Base-by-base conservation (phyloP, 92 coral and sea anemone species). In the Meandrina meandrites region DNA sequence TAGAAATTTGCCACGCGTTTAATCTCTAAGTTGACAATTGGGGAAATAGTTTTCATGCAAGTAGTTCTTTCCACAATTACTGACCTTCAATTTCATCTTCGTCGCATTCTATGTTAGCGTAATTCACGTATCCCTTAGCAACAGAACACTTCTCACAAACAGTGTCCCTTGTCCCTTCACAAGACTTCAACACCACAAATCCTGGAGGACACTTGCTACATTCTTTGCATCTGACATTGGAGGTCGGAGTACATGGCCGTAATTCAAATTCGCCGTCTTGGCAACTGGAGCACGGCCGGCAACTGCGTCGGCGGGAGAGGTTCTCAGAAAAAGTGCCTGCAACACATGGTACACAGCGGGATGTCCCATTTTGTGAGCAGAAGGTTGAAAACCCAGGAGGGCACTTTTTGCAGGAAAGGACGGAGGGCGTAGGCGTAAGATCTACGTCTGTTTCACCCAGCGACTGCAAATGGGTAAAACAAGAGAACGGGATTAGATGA, bases 261-360 rank as follows among this genome's bases (percentile, higher is more conserved):
- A 31, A 28, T 56, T 86, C 79, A 56, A 21, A 86, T 73, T 86
- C 85, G 80, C 54, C 32, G 72, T 70, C 60, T 5, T 24, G 27
- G 56, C 89, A 86, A 16, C 72, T 24, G 22, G 85, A 51, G 80
- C 89, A 86, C 0, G 72, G 89, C 85, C 45, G 35, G 75, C 89
- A 86, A 14, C 36, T 37, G 47, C 16, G 19, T 15, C 27, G 45
- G n/a, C 80, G 89, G 1, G 89, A 79, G 28, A 5, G 15, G 57
- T 86, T 64, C 5, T 42, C 7, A 0, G 79, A 51, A 73, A 10
- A 86, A 3, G 72, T 54, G 0, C 85, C 89, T 24, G 51, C 24
- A 11, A 4, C 11, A 60, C 89, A 86, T 21, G 12, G 78, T 24
- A 36, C 76, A 54, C 89, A 86, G 15, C 79, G 40, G 0, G 74